phyloP scores from a whole-genome alignment of 2,888 invertebrate genomes.

The Nomada lathburiana region DNA sequence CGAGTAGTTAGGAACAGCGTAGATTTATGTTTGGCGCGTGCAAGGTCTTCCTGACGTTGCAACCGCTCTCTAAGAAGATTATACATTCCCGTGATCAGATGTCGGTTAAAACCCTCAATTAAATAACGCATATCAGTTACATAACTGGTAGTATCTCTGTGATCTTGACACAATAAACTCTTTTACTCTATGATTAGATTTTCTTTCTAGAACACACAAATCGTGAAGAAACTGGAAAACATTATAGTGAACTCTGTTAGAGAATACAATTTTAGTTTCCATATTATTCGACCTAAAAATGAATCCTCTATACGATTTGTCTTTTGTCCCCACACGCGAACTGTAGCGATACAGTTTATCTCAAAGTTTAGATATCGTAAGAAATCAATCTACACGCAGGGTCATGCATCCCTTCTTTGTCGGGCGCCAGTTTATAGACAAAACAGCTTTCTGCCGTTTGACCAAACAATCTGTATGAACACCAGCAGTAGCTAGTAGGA shows the following conservation, averaged over 20 bases:
- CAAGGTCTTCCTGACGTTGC: not conserved
- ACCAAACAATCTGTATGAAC: slow-evolving; percentile 69
- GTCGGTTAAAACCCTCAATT: slow-evolving; percentile 15
- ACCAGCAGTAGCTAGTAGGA: slow-evolving; percentile 65
- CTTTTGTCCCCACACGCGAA: too few relatives aligned
- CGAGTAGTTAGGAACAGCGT: not conserved
- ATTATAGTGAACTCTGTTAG: not conserved
- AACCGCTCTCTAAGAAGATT: slow-evolving; percentile 14
- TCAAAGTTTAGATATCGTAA: slow-evolving; percentile 44
- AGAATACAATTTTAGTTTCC: not conserved
- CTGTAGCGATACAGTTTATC: not conserved
- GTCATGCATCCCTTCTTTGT: slow-evolving; percentile 52
- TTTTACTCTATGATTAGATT: too few relatives aligned
- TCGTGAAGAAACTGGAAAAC: not conserved
- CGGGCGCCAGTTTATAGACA: slow-evolving; percentile 49
- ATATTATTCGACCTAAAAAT: not conserved
- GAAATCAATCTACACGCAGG: slow-evolving; percentile 58
- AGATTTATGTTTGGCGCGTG: not conserved
- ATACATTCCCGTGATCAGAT: slow-evolving; percentile 14
- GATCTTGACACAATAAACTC: not conserved
- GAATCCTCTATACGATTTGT: too few relatives aligned
- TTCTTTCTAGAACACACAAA: not conserved
- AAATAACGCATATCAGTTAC: not conserved
- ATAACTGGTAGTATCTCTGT: slow-evolving; percentile 9
- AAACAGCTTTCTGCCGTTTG: slow-evolving; percentile 64